Percentiles rank a stretch among this genome's conserved stretches.
Conservation (phyloP, 1,140 invertebrate species). For the Gonioctena quinquepunctata region DNA sequence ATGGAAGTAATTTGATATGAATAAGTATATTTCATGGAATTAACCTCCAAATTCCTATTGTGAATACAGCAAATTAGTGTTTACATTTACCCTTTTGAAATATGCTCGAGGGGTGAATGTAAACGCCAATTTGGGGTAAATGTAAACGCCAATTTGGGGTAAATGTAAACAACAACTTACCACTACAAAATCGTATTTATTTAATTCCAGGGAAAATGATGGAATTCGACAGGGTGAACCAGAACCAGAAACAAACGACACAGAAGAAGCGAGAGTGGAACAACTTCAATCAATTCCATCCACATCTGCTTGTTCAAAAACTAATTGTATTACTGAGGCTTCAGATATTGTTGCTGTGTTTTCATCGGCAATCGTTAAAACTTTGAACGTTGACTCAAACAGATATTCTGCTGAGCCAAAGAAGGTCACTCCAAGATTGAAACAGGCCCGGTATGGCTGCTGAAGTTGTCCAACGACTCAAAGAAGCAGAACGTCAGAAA, state of each 20-base stretch:
- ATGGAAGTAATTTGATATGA: neutral
- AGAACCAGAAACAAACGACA: neutral
- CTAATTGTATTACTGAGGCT: neutral
- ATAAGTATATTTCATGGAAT: neutral
- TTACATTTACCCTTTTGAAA: neutral
- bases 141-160: neutral
- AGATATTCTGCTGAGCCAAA: neutral
- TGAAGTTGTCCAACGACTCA: neutral
- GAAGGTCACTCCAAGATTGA: neutral
- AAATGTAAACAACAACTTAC: neutral
- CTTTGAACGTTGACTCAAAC: neutral
- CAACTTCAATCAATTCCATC: neutral
- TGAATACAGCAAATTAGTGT: neutral
- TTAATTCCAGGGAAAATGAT: neutral
- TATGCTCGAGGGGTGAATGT: too few species aligned
- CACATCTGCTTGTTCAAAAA: neutral
- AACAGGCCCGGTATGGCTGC: neutral
- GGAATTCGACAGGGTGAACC: neutral
- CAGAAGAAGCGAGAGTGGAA: neutral
- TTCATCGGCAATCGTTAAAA: neutral
- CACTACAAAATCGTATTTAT: neutral
- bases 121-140: too few species aligned
- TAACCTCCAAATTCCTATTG: neutral
- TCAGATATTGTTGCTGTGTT: neutral
- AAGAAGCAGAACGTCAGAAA: neutral